These are phyloP conservation scores for Apotomis betuletana DNA, from an alignment of 2,888 invertebrate genomes.

Conservation along the genomic window DNA sequence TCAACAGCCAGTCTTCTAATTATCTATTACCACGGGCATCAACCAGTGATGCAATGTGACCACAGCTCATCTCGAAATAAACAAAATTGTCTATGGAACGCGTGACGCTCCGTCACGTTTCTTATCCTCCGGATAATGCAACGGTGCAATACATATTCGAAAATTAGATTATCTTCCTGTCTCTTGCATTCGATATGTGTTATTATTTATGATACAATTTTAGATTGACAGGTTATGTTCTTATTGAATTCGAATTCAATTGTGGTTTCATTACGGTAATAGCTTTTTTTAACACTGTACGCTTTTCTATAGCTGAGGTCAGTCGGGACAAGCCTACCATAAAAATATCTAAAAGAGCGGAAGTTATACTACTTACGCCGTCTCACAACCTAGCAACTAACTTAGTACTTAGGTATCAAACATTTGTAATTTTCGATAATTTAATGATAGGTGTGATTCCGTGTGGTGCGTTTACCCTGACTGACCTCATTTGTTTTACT, in stretches of 20 bases:
- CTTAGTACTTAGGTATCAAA: too few species aligned
- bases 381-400: too few species aligned
- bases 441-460: too few species aligned
- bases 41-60: conserved; percentile 19
- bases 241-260: not conserved
- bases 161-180: conserved; percentile 3
- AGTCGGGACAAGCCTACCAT: too few species aligned
- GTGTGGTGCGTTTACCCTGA: too few species aligned
- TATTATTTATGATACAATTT: not conserved
- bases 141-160: conserved; percentile 1
- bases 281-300: too few species aligned
- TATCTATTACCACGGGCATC: conserved; percentile 32
- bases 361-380: too few species aligned
- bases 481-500: too few species aligned
- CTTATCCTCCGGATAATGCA: not conserved
- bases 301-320: too few species aligned
- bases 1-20: conserved; percentile 27
- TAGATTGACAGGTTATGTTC: conserved; percentile 2
- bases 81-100: conserved; percentile 16
- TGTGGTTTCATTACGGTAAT: not conserved
- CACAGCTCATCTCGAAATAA: conserved; percentile 11
- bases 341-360: too few species aligned
- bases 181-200: not conserved
- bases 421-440: too few species aligned
- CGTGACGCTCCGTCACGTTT: conserved; percentile 32